A percentile compares a stretch with the other conserved stretches of the same genome.
Conservation (phyloP, 2,797 vertebrate genomes). For the Pseudotriccus pelzelni region DNA sequence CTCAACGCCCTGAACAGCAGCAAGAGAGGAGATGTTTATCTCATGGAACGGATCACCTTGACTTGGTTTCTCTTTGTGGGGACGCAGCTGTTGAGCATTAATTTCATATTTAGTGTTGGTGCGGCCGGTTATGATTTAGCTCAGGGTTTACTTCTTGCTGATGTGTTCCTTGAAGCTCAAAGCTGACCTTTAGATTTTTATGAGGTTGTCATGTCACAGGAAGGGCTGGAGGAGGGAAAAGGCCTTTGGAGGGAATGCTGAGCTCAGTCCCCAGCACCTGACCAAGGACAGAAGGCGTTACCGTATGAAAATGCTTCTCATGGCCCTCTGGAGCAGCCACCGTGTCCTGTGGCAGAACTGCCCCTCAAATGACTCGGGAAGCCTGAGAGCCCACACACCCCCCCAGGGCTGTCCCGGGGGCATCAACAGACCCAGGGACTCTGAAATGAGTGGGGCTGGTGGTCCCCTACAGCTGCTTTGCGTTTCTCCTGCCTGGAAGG, state of each 20-base stretch:
- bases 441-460: background rate
- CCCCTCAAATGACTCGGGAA: background rate
- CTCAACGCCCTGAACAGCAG: background rate
- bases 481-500: background rate
- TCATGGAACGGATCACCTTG: background rate
- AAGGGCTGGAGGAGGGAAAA: background rate
- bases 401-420: background rate
- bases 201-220: background rate
- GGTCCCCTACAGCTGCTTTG: background rate
- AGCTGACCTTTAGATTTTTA: slow-evolving; percentile 39
- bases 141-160: background rate
- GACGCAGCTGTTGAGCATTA: background rate
- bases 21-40: background rate
- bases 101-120: background rate
- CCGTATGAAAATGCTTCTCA: background rate
- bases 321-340: background rate
- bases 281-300: background rate
- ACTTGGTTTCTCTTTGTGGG: background rate
- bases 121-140: background rate
- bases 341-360: background rate
- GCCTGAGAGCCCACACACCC: background rate
- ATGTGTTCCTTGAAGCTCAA: background rate
- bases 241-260: background rate
- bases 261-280: background rate
- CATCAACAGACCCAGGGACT: background rate